A percentile compares a stretch with the other conserved stretches of the same genome.
These are phyloP conservation scores for Phylloscopus whistleri DNA, from an alignment of 2,113 vertebrate species.

Conservation along the genomic window DNA sequence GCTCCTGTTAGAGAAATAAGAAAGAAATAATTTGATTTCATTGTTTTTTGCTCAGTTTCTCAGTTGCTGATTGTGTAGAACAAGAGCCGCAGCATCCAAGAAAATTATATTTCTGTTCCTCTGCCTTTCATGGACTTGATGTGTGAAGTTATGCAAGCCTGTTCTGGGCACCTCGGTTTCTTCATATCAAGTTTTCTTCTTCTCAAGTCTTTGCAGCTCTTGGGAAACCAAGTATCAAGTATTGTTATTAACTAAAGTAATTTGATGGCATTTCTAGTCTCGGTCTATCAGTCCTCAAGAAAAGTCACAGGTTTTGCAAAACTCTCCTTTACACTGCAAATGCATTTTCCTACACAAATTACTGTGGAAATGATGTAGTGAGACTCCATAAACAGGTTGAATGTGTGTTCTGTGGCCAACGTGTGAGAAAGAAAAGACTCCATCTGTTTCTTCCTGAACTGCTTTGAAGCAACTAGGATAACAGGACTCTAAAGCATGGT, in stretches of 20 bases:
- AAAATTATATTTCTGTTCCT: background rate
- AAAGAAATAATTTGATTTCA: background rate
- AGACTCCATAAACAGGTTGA: background rate
- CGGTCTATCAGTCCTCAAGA: background rate
- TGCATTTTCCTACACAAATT: background rate
- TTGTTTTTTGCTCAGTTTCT: background rate
- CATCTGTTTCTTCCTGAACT: background rate
- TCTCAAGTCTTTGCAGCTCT: background rate
- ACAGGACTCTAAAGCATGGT: background rate
- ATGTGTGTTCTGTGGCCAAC: background rate
- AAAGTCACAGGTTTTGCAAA: background rate
- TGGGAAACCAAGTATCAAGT: background rate
- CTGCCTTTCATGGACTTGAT: background rate
- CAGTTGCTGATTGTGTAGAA: background rate
- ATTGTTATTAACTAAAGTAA: background rate
- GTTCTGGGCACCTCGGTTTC: background rate
- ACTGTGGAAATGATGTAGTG: background rate
- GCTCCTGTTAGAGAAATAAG: background rate
- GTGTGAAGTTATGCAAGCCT: background rate
- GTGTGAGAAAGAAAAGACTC: background rate
- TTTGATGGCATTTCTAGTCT: background rate
- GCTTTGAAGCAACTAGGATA: background rate
- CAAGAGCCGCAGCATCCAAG: background rate
- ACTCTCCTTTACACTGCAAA: background rate
- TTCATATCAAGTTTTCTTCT: background rate